These are phyloP conservation scores for Chloroclystis v-ata DNA, from an alignment of 2,888 invertebrate species.

Conservation along the genomic window DNA sequence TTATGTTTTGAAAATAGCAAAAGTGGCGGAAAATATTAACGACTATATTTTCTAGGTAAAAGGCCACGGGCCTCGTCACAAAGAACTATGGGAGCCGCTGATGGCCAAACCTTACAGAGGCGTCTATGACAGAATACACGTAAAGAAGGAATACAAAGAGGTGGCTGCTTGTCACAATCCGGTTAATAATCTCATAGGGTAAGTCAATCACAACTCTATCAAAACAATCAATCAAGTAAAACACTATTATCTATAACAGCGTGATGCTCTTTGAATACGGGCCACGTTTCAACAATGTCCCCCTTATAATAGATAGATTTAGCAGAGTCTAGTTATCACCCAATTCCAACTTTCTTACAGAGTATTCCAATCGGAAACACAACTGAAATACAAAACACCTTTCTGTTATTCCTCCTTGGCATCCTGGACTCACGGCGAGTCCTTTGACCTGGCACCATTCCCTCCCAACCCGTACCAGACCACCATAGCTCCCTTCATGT, in stretches of 20 bases:
- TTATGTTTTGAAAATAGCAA: not conserved
- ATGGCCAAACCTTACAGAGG: slow-evolving; percentile 50
- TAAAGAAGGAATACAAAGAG: slow-evolving; percentile 65
- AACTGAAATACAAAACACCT: slow-evolving; percentile 57
- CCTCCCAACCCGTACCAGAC: slow-evolving; percentile 68
- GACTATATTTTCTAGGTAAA: slow-evolving; percentile 41
- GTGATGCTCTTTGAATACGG: too few relatives aligned
- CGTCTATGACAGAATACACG: slow-evolving; percentile 61
- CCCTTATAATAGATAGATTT: too few relatives aligned
- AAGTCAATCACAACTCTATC: slow-evolving; percentile 1
- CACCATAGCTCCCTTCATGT: slow-evolving; percentile 69
- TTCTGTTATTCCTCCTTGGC: slow-evolving; percentile 50
- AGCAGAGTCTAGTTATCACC: too few relatives aligned
- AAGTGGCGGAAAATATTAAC: not conserved
- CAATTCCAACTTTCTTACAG: slow-evolving; percentile 38
- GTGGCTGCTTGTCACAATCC: slow-evolving; percentile 66
- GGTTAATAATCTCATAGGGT: slow-evolving; percentile 66
- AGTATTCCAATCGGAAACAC: slow-evolving; percentile 61
- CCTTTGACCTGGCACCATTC: slow-evolving; percentile 57
- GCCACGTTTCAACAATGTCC: too few relatives aligned
- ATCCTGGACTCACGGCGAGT: slow-evolving; percentile 59
- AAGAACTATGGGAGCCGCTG: slow-evolving; percentile 69
- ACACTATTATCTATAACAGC: too few relatives aligned
- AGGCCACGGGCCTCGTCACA: slow-evolving; percentile 64
- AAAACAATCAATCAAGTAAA: not conserved